Evolutionary conservation across 2,797 vertebrate genomes (phyloP).

Genomic region (Tadarida brasiliensis): DNA sequence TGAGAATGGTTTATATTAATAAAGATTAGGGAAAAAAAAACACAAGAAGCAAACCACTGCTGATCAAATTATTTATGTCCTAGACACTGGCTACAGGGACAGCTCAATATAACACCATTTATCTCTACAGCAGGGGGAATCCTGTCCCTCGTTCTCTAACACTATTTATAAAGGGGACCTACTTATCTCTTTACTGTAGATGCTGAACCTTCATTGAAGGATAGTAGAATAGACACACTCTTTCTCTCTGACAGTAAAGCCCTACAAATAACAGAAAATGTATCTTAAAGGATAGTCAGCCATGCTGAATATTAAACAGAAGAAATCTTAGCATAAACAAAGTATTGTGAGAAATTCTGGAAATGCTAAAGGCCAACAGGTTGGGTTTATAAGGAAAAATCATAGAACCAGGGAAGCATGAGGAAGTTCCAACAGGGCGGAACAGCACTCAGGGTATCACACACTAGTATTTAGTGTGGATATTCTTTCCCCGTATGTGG

Average conservation of each 20-base stretch:
- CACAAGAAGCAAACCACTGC: background rate
- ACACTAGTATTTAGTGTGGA: background rate
- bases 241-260: background rate
- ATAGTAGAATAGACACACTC: background rate
- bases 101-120: background rate
- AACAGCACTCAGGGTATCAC: fast-evolving
- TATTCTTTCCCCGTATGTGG: background rate
- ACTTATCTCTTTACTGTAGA: background rate
- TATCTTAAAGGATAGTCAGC: background rate
- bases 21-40: background rate
- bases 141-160: background rate
- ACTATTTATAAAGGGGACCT: background rate
- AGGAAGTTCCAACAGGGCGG: background rate
- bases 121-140: background rate
- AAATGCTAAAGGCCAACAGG: background rate
- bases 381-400: background rate
- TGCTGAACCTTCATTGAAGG: background rate
- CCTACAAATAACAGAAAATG: background rate
- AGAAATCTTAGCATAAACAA: background rate
- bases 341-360: background rate
- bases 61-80: background rate
- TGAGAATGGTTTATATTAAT: background rate
- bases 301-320: background rate
- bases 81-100: background rate
- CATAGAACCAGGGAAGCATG: background rate